These are phyloP conservation scores for Parazoanthus swiftii DNA, from an alignment of 92 coral and sea anemone genomes.

Conservation along the genomic window DNA sequence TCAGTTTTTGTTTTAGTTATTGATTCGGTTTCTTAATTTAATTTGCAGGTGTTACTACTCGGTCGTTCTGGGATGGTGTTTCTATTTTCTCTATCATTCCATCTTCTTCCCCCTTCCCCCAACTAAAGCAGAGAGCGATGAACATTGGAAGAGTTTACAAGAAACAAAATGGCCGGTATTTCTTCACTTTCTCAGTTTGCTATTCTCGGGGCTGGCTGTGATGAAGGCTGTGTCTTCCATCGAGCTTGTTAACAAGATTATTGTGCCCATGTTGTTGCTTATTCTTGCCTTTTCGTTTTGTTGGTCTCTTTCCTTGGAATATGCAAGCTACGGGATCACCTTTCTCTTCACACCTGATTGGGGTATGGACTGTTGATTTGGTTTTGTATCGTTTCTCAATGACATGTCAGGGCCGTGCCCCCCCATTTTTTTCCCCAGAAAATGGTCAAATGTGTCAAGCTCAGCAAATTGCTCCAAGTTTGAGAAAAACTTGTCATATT, in stretches of 20 bases:
- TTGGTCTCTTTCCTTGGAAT: slow-evolving; percentile 76
- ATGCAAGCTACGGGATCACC: slow-evolving; percentile 66
- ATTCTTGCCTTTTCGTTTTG: slow-evolving; percentile 60
- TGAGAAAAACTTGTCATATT: too few species aligned
- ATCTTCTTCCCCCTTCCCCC: slow-evolving; percentile 64
- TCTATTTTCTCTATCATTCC: slow-evolving; percentile 68
- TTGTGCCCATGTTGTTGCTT: slow-evolving; percentile 70
- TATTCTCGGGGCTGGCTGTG: slow-evolving; percentile 65
- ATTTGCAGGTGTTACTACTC: slow-evolving; percentile 73
- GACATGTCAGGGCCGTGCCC: too few species aligned
- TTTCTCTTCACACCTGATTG: slow-evolving; percentile 83
- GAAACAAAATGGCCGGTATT: slow-evolving; percentile 66
- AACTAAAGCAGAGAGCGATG: slow-evolving; percentile 42
- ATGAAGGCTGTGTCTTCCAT: slow-evolving; percentile 69
- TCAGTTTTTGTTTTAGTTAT: neutral
- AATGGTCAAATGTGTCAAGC: too few species aligned
- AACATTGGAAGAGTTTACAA: slow-evolving; percentile 62
- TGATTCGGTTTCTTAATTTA: neutral
- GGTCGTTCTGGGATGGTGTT: slow-evolving; percentile 86
- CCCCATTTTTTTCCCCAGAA: too few species aligned
- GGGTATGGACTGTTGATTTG: slow-evolving; percentile 46
- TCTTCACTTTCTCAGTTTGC: slow-evolving; percentile 65
- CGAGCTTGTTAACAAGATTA: slow-evolving; percentile 69
- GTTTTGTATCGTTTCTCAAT: neutral
- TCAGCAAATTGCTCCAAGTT: too few species aligned